phyloP scores from a whole-genome alignment of 2,797 vertebrate genomes.

The Gadopsis bispinosus region DNA sequence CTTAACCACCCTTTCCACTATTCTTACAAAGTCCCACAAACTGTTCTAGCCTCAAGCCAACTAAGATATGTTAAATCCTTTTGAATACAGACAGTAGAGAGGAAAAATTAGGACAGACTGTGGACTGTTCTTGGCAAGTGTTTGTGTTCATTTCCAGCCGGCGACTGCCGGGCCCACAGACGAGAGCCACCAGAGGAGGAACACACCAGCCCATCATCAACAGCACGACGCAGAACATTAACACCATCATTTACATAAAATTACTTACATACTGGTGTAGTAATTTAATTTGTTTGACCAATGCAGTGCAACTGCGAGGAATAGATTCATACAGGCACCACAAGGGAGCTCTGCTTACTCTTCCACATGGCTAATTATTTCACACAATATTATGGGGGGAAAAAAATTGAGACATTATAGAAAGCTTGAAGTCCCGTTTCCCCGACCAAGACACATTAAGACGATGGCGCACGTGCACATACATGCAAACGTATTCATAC shows the following conservation, averaged over 20 bases:
- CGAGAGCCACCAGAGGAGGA: slow-evolving; percentile 82
- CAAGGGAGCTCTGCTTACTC: slow-evolving; percentile 84
- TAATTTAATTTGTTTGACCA: slow-evolving; percentile 97
- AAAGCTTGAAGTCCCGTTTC: slow-evolving; percentile 57
- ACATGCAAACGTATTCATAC: slow-evolving; percentile 34
- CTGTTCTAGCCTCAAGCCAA: slow-evolving; percentile 68
- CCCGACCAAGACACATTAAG: slow-evolving; percentile 31
- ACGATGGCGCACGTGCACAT: slow-evolving; percentile 10
- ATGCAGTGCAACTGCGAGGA: slow-evolving; percentile 88
- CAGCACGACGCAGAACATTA: slow-evolving; percentile 94
- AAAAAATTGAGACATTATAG: slow-evolving; percentile 66
- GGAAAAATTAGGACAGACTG: slow-evolving; percentile 67
- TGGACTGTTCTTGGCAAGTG: slow-evolving; percentile 75
- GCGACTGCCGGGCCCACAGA: slow-evolving; percentile 78
- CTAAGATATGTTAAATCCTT: slow-evolving; percentile 69
- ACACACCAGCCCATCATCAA: slow-evolving; percentile 84
- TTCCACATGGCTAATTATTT: slow-evolving; percentile 86
- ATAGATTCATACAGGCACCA: slow-evolving; percentile 88
- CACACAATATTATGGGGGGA: slow-evolving; percentile 79
- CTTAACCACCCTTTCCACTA: slow-evolving; percentile 52
- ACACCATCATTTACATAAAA: slow-evolving; percentile 96
- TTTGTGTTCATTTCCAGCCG: slow-evolving; percentile 73
- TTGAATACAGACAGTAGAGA: slow-evolving; percentile 62
- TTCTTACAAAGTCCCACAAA: slow-evolving; percentile 58
- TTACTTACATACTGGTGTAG: slow-evolving; percentile 93